Percentiles rank a stretch among this genome's conserved stretches.
phyloP scores from a whole-genome alignment of 2,888 invertebrate species.

The Clanis bilineata region DNA sequence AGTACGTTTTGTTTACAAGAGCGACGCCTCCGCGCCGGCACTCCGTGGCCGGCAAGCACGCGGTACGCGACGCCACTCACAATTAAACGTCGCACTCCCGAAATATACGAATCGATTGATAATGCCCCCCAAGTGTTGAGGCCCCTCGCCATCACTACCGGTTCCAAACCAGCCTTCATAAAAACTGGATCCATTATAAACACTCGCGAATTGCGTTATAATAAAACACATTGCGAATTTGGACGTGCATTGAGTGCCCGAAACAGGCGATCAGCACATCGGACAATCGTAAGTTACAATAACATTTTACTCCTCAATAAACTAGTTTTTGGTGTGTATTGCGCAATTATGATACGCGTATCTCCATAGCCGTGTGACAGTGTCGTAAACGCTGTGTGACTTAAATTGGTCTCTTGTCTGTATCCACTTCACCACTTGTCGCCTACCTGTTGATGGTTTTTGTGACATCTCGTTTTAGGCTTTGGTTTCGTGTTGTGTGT shows the following conservation, averaged over 20 bases:
- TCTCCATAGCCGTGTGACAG: slow-evolving; percentile 45
- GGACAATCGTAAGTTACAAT: slow-evolving; percentile 60
- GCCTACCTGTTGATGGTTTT: slow-evolving; percentile 35
- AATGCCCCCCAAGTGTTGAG: slow-evolving; percentile 47
- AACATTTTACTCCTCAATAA: slow-evolving; percentile 34
- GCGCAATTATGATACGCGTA: slow-evolving; percentile 42
- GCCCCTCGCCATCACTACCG: slow-evolving; percentile 40
- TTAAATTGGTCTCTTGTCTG: background rate
- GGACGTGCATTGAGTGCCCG: slow-evolving; percentile 52
- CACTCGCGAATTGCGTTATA: slow-evolving; percentile 29
- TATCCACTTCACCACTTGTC: too few species aligned
- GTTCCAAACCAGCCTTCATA: slow-evolving; percentile 35
- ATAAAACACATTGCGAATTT: slow-evolving; percentile 40
- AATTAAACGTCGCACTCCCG: slow-evolving; percentile 35
- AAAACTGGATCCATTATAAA: slow-evolving; percentile 41
- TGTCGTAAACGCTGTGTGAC: slow-evolving; percentile 25
- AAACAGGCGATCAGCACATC: slow-evolving; percentile 45
- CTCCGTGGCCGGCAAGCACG: slow-evolving; percentile 70
- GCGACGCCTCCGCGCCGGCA: slow-evolving; percentile 70
- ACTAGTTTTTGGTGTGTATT: slow-evolving; percentile 40
- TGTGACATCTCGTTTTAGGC: slow-evolving; percentile 47
- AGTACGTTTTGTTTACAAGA: slow-evolving; percentile 76
- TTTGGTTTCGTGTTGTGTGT: slow-evolving; percentile 35
- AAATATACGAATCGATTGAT: slow-evolving; percentile 39
- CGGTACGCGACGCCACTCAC: slow-evolving; percentile 59